Percentiles rank a stretch among this genome's conserved stretches.
These are phyloP conservation scores for Origma solitaria DNA, from an alignment of 2,113 vertebrate genomes.

Conservation along the genomic window DNA sequence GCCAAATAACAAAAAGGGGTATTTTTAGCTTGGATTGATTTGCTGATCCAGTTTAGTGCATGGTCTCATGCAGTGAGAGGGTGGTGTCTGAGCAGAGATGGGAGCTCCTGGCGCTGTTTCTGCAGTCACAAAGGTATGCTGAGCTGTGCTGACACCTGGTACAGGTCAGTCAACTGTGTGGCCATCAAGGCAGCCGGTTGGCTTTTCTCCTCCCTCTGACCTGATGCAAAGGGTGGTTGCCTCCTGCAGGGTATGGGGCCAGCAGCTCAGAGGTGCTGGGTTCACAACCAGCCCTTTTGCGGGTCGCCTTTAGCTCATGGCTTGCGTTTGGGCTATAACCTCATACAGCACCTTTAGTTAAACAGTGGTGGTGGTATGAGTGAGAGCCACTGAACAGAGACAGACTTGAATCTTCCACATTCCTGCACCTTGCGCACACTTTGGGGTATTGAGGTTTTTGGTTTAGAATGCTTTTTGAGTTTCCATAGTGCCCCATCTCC, in stretches of 20 bases:
- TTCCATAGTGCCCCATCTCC: accelerated
- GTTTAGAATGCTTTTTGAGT: neutral
- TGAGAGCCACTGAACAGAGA: neutral
- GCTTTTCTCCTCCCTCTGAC: neutral
- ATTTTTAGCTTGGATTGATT: conserved; percentile 25
- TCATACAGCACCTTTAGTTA: neutral
- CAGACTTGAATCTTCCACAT: neutral
- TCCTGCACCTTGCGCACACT: neutral
- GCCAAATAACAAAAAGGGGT: neutral
- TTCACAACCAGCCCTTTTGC: neutral
- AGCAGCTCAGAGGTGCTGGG: neutral
- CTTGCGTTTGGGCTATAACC: neutral
- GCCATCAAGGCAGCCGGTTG: neutral
- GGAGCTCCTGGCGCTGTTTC: neutral
- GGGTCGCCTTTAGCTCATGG: neutral
- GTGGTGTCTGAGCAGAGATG: neutral
- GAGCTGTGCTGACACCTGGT: neutral
- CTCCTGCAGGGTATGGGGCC: neutral
- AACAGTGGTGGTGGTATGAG: neutral
- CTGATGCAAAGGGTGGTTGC: neutral
- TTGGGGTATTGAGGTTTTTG: neutral
- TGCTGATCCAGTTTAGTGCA: neutral
- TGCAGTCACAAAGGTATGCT: neutral
- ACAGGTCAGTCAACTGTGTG: neutral
- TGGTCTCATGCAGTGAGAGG: neutral